phyloP scores from a whole-genome alignment of 2,113 vertebrate genomes.

The Pandion haliaetus region DNA sequence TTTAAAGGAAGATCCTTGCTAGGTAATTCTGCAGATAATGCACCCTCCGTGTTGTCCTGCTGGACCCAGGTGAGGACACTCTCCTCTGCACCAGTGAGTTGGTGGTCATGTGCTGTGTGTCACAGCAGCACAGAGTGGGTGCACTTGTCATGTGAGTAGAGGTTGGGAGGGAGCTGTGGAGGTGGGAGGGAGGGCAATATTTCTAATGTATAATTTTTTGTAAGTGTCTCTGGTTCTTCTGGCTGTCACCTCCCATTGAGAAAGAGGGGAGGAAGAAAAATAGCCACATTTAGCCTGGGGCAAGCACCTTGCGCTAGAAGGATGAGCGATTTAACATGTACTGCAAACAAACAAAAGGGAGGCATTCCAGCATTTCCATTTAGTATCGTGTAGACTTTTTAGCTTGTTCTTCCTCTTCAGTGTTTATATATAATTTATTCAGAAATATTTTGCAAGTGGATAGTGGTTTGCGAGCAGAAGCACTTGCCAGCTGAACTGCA shows the following conservation, averaged over 20 bases:
- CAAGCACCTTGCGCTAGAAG: not conserved
- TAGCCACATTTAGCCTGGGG: not conserved
- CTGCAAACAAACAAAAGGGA: not conserved
- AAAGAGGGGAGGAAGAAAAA: not conserved
- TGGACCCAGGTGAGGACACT: slow-evolving; percentile 19
- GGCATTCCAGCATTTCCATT: not conserved
- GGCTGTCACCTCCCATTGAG: not conserved
- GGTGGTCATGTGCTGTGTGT: slow-evolving; percentile 45
- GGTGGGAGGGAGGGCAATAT: not conserved
- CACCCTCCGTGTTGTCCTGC: not conserved
- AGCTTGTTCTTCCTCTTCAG: not conserved
- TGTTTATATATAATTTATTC: not conserved
- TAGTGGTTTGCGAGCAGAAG: not conserved
- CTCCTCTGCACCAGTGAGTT: not conserved
- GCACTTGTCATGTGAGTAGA: slow-evolving; percentile 28
- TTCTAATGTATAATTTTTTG: not conserved
- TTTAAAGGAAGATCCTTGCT: slow-evolving; percentile 31
- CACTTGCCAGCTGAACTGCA: not conserved
- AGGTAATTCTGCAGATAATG: slow-evolving; percentile 22
- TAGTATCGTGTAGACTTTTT: not conserved
- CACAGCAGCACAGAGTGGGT: slow-evolving; percentile 10
- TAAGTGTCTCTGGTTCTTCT: not conserved
- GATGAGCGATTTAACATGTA: not conserved
- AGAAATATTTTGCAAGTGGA: not conserved
- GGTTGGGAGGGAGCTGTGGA: not conserved